Percentiles rank a stretch among this genome's conserved stretches.
Evolutionary conservation across 2,797 vertebrate genomes (phyloP).

Genomic region (Lepus townsendii): DNA sequence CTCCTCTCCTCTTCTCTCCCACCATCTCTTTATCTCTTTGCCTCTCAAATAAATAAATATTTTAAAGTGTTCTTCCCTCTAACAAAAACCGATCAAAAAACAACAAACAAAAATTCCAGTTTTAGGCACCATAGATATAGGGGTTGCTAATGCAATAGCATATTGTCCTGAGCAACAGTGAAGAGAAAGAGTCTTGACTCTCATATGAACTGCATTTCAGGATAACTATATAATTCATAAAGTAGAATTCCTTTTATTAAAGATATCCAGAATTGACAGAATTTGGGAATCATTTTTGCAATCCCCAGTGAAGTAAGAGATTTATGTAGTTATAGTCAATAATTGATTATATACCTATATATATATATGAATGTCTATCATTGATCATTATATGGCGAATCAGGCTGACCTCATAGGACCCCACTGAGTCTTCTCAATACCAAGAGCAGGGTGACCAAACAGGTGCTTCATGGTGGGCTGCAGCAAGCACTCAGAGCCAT

Average conservation of each 20-base stretch:
- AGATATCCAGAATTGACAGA: conserved; percentile 5
- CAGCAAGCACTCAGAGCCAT: neutral
- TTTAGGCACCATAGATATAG: neutral
- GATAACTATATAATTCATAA: conserved; percentile 11
- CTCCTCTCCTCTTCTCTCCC: too few relatives aligned
- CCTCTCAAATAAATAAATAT: too few relatives aligned
- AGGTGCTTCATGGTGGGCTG: neutral
- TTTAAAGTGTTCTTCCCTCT: too few relatives aligned
- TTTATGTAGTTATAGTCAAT: neutral
- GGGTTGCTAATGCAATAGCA: neutral
- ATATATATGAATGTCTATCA: too few relatives aligned
- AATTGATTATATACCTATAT: neutral
- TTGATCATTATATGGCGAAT: neutral
- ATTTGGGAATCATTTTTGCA: neutral
- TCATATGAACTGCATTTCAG: conserved; percentile 23
- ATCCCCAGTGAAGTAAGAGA: neutral
- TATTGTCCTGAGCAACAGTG: neutral
- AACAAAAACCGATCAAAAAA: neutral
- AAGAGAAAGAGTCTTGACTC: neutral
- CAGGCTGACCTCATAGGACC: neutral
- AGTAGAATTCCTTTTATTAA: neutral
- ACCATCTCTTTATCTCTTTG: too few relatives aligned
- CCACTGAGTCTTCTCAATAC: neutral
- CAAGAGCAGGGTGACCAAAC: neutral
- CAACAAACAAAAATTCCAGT: neutral